Evolutionary conservation across 64 coral and sea anemone genomes (phyloP).

Genomic region (Actinia equina): DNA sequence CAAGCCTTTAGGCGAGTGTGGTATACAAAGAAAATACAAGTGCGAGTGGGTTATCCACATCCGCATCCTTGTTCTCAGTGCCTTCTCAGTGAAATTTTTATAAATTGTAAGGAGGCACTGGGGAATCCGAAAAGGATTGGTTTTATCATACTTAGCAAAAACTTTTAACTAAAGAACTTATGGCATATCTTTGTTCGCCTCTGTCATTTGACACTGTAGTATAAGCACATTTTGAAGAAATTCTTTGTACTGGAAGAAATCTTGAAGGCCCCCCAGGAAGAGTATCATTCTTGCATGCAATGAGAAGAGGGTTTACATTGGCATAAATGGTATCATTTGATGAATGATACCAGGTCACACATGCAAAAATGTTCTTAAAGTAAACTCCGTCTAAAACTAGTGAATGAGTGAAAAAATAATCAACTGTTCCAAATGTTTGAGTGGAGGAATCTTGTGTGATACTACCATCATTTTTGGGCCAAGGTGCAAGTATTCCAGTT

Average conservation of each 20-base stretch:
- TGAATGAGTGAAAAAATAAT: conserved; percentile 20
- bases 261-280: conserved; percentile 22
- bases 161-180: not conserved
- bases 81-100: no score
- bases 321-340: not conserved
- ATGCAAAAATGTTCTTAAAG: conserved; percentile 1
- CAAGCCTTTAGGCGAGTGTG: no score
- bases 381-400: not conserved
- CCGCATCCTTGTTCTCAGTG: no score
- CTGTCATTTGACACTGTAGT: not conserved
- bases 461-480: not conserved
- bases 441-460: not conserved
- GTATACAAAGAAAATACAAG: no score
- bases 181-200: conserved; percentile 16
- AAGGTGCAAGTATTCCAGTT: conserved; percentile 1
- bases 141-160: not conserved
- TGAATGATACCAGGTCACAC: not conserved
- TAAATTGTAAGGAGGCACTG: no score
- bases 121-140: no score
- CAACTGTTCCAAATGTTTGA: conserved; percentile 25
- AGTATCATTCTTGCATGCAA: not conserved
- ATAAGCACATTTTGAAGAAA: conserved; percentile 9
- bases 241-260: conserved; percentile 14
- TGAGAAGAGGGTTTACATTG: not conserved
- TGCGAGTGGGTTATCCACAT: no score